Evolutionary conservation across 2,113 vertebrate genomes (phyloP).

Genomic region (Rostratula benghalensis): DNA sequence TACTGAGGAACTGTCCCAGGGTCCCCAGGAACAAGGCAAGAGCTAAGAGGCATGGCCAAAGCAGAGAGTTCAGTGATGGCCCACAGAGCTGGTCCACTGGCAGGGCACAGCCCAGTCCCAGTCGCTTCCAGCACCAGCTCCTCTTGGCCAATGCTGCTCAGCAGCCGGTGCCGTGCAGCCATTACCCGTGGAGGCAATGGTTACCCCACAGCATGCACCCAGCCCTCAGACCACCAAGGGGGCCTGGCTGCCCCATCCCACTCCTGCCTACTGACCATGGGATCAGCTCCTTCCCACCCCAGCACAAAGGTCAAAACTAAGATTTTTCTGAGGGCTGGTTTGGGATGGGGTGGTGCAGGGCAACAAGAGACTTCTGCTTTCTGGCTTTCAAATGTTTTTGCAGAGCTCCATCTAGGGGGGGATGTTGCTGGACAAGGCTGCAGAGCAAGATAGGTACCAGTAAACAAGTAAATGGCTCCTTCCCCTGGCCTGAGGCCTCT

Average conservation of each 20-base stretch:
- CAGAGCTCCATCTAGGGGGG: slow-evolving; percentile 67
- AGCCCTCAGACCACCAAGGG: rapidly evolving
- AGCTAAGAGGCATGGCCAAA: background rate
- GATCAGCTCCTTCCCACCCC: background rate
- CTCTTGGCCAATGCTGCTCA: background rate
- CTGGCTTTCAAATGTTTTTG: slow-evolving; percentile 42
- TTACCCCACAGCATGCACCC: background rate
- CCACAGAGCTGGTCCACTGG: background rate
- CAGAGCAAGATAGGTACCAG: background rate
- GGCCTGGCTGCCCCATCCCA: background rate
- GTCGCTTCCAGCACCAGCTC: rapidly evolving
- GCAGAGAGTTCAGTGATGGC: background rate
- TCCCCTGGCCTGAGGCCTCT: slow-evolving; percentile 10
- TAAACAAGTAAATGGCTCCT: slow-evolving; percentile 4
- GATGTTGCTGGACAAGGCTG: background rate
- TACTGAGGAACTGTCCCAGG: background rate
- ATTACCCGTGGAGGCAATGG: rapidly evolving
- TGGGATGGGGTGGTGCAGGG: background rate
- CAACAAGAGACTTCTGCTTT: background rate
- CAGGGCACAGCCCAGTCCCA: background rate
- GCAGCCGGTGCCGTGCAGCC: background rate
- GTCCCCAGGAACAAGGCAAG: background rate
- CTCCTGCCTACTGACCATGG: too few relatives aligned
- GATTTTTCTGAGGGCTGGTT: background rate
- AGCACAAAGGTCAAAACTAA: background rate